Conservation (phyloP, 1,140 invertebrate genomes). For the Penaeus indicus region DNA sequence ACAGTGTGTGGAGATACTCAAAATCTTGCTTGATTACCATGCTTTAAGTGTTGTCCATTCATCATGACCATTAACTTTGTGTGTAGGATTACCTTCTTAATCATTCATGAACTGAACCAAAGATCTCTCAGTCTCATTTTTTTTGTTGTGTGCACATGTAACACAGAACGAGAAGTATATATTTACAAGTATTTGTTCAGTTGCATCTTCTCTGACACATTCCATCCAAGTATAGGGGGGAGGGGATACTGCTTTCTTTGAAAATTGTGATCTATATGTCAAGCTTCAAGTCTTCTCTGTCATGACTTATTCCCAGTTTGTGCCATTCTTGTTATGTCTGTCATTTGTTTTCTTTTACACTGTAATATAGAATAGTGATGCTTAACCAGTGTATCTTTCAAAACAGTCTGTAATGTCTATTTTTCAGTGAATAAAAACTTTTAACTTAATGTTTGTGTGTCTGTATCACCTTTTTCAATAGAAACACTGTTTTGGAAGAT, state of each 20-base stretch:
- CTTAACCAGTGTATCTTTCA: slow-evolving; percentile 27
- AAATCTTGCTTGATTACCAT: too few species aligned
- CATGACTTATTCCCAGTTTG: neutral
- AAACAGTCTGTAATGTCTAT: neutral
- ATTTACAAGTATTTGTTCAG: too few species aligned
- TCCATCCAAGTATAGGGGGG: too few species aligned
- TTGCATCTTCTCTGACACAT: too few species aligned
- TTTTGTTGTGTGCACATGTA: too few species aligned
- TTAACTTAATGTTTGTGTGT: neutral
- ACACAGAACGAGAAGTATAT: too few species aligned
- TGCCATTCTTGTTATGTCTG: neutral
- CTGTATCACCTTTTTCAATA: neutral
- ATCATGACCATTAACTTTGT: too few species aligned
- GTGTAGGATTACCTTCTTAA: too few species aligned
- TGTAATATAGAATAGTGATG: neutral
- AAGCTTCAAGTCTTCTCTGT: neutral
- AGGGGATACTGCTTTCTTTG: neutral
- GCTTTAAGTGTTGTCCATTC: too few species aligned
- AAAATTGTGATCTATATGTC: neutral
- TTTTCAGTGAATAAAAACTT: neutral
- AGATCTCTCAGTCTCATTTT: too few species aligned
- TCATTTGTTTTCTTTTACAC: neutral
- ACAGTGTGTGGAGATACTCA: too few species aligned
- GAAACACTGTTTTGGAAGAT: slow-evolving; percentile 2
- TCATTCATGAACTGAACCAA: too few species aligned